A percentile compares a stretch with the other conserved stretches of the same genome.
These are phyloP conservation scores for Beroe ovata DNA, from an alignment of 37 sponge, comb jelly and placozoan species.

Conservation along the genomic window DNA sequence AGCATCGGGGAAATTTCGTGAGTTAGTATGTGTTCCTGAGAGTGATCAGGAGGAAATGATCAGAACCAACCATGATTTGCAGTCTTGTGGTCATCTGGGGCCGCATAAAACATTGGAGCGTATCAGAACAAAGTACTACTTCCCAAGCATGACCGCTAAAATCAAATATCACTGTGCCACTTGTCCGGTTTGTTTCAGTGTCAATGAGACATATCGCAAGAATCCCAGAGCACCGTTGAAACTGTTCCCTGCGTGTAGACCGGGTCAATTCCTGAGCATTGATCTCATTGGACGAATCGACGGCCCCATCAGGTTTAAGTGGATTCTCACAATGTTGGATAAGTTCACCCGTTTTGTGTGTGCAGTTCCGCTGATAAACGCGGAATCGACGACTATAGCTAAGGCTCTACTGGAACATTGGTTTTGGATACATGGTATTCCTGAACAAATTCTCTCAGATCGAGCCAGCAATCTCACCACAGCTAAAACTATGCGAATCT, in stretches of 20 bases:
- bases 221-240: conserved; percentile 30
- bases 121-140: conserved; percentile 23
- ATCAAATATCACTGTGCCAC: conserved; percentile 27
- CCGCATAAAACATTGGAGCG: conserved; percentile 20
- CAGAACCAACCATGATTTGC: not conserved
- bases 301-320: not conserved
- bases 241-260: conserved; percentile 1
- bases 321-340: conserved; percentile 48
- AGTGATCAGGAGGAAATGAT: not conserved
- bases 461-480: conserved; percentile 1
- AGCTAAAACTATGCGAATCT: not conserved
- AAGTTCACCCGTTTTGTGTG: conserved; percentile 35
- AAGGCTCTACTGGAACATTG: not conserved
- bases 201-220: not conserved
- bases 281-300: conserved; percentile 28
- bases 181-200: not conserved
- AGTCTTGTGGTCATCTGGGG: conserved; percentile 21
- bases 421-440: not conserved
- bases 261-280: conserved; percentile 22
- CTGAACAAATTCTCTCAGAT: conserved; percentile 18
- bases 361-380: conserved; percentile 26
- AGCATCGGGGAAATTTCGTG: not conserved
- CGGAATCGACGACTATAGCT: not conserved
- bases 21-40: conserved; percentile 32
- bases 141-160: conserved; percentile 10